Conservation (phyloP, 2,797 vertebrate species). For the Trachurus trachurus region DNA sequence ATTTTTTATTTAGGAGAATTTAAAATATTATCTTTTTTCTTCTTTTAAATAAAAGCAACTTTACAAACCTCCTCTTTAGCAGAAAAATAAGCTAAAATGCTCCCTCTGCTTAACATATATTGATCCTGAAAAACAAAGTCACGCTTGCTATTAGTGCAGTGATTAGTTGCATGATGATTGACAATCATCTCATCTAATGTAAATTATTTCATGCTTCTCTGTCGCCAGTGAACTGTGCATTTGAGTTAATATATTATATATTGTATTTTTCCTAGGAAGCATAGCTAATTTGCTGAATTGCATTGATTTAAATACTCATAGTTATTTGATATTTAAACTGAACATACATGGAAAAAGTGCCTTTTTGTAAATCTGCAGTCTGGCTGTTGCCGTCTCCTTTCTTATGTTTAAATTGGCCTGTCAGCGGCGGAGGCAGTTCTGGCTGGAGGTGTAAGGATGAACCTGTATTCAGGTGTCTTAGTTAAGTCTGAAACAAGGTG, state of each 20-base stretch:
- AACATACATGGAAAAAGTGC: background rate
- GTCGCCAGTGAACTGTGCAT: no score
- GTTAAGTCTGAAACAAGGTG: background rate
- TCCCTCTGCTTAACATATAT: no score
- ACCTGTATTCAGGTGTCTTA: slow-evolving; percentile 3
- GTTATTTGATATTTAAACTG: background rate
- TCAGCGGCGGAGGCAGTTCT: background rate
- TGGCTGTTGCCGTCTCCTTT: background rate
- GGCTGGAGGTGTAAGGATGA: background rate
- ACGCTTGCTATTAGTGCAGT: no score
- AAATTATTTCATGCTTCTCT: background rate
- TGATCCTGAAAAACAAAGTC: no score
- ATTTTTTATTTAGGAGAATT: background rate
- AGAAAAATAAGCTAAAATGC: no score
- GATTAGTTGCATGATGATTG: no score
- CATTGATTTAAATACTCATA: background rate
- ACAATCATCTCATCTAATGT: no score
- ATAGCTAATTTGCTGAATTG: background rate
- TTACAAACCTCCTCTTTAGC: no score
- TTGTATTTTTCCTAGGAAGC: background rate
- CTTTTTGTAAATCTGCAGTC: background rate
- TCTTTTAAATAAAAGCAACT: background rate
- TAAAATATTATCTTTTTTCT: background rate
- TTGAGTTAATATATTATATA: background rate
- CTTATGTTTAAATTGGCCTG: background rate